phyloP scores from a whole-genome alignment of 1,140 invertebrate genomes.

The Leptinotarsa defecta region DNA sequence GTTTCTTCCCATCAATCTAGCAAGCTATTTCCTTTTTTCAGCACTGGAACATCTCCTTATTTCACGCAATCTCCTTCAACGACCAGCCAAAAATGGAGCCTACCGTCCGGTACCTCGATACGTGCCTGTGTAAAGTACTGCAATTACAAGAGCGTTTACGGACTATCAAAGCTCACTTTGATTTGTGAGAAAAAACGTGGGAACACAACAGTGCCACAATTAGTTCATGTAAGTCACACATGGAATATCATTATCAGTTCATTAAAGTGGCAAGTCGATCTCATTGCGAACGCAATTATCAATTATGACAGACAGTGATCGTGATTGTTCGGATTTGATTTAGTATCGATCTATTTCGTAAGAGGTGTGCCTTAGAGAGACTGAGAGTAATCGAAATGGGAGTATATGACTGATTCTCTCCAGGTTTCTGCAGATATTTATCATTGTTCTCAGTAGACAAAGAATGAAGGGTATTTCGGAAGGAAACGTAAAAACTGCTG shows the following conservation, averaged over 20 bases:
- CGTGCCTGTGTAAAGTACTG: conserved; percentile 6
- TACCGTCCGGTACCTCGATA: not conserved
- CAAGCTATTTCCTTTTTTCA: not conserved
- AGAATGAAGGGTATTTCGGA: no score
- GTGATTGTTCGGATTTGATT: not conserved
- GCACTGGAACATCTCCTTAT: not conserved
- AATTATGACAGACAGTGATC: not conserved
- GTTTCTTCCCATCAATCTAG: not conserved
- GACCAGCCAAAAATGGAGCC: conserved; percentile 1
- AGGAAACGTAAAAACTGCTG: no score
- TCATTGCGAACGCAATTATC: not conserved
- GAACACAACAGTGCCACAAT: conserved; percentile 14
- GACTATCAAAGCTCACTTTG: conserved; percentile 18
- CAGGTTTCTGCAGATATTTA: no score
- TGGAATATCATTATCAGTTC: conserved; percentile 13
- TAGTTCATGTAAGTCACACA: conserved; percentile 11
- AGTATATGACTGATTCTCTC: no score
- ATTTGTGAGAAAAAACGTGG: conserved; percentile 20
- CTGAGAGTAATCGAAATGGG: no score
- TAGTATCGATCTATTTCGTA: not conserved
- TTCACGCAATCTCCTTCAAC: not conserved
- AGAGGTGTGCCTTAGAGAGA: not conserved
- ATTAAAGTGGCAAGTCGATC: conserved; percentile 1
- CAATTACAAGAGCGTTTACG: conserved; percentile 14
- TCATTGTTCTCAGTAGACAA: no score